Evolutionary conservation across 2,797 vertebrate species (phyloP).

Genomic region (Acropternis orthonyx): DNA sequence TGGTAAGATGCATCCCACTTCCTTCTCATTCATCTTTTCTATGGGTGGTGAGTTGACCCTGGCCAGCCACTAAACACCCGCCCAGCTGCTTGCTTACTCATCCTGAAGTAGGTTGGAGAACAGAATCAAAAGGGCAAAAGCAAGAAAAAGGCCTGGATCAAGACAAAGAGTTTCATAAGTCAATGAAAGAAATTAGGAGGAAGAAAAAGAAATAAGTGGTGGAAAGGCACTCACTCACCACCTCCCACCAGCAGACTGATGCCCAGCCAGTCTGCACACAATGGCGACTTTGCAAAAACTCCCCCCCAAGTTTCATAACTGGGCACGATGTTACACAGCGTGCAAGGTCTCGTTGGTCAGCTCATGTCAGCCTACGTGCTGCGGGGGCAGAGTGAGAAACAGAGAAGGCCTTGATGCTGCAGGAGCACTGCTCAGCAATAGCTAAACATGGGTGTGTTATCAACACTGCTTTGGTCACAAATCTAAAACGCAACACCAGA

Average conservation of each 20-base stretch:
- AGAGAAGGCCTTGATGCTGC: constrained; percentile 17
- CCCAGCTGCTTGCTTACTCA: background rate
- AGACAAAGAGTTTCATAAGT: background rate
- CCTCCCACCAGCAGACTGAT: background rate
- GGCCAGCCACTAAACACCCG: background rate
- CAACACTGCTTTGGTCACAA: background rate
- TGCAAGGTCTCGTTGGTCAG: background rate
- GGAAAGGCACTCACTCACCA: background rate
- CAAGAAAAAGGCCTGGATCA: background rate
- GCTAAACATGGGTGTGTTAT: background rate
- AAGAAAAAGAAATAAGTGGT: background rate
- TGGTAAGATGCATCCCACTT: background rate
- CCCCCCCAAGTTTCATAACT: background rate
- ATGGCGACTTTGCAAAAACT: background rate
- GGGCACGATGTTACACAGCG: accelerated
- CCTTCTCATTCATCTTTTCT: background rate
- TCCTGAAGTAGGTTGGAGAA: background rate
- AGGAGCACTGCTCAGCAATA: background rate
- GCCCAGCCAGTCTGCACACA: background rate
- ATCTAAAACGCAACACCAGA: background rate
- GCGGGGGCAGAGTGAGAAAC: constrained; percentile 21
- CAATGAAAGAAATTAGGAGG: background rate
- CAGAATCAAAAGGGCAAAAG: background rate
- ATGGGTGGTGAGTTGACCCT: background rate
- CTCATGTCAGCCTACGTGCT: background rate